Evolutionary conservation across 2,888 invertebrate species (phyloP).

Genomic region (Xanthorhoe designata): DNA sequence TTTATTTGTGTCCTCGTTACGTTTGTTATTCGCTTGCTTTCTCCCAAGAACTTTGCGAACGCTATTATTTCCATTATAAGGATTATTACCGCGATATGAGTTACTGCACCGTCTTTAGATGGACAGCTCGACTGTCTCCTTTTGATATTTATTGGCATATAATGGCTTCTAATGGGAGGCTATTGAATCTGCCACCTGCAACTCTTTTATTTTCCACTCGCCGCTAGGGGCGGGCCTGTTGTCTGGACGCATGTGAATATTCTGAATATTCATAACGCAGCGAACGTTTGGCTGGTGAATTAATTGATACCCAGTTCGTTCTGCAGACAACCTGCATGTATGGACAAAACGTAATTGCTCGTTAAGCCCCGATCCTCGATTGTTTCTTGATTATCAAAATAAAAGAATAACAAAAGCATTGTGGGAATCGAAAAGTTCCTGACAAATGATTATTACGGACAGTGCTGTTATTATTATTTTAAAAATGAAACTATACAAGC

Average conservation of each 20-base stretch:
- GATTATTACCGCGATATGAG: conserved; percentile 74
- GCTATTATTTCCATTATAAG: conserved; percentile 71
- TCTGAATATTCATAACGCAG: conserved; percentile 79
- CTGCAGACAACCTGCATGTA: conserved; percentile 62
- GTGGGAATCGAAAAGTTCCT: conserved; percentile 60
- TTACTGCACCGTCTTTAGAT: conserved; percentile 72
- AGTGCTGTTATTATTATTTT: conserved; percentile 40
- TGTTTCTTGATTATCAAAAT: conserved; percentile 80
- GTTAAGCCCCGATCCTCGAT: conserved; percentile 77
- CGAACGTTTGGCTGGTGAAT: conserved; percentile 66
- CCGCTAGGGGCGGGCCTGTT: conserved; percentile 57
- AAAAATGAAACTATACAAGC: conserved; percentile 41
- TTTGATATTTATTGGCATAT: conserved; percentile 81
- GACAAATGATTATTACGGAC: conserved; percentile 55
- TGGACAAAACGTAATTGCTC: conserved; percentile 81
- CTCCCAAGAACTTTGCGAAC: conserved; percentile 50
- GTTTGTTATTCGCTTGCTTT: conserved; percentile 49
- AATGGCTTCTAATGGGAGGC: conserved; percentile 83
- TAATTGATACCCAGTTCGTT: conserved; percentile 72
- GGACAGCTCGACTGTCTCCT: conserved; percentile 75
- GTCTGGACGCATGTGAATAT: conserved; percentile 69
- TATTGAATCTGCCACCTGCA: conserved; percentile 82
- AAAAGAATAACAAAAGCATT: conserved; percentile 59
- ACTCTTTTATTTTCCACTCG: conserved; percentile 71
- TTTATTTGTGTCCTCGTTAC: conserved; percentile 42